Conservation (phyloP, 2,797 vertebrate genomes). For the Channallabes apus region DNA sequence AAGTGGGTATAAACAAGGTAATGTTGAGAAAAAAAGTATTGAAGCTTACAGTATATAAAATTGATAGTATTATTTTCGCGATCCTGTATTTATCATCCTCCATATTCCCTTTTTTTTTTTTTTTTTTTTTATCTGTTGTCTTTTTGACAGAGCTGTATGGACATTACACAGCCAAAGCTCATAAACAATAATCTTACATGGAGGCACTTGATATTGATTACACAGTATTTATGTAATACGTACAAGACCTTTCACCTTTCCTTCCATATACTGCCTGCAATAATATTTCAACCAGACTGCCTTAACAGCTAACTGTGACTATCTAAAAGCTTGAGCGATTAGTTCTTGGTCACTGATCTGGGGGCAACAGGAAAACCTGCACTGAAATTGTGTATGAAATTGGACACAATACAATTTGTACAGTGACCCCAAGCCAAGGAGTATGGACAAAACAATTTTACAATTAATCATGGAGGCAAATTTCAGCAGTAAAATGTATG, state of each 20-base stretch:
- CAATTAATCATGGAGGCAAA: background rate
- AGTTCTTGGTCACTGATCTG: background rate
- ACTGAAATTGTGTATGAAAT: background rate
- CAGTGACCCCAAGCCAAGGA: background rate
- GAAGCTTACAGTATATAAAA: background rate
- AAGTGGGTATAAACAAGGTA: background rate
- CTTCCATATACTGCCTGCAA: background rate
- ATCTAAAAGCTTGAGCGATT: background rate
- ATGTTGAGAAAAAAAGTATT: background rate
- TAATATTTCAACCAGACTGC: background rate
- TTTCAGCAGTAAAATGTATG: background rate
- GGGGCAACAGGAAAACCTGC: background rate
- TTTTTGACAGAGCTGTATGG: background rate
- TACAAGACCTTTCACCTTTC: conserved; percentile 6
- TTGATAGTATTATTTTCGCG: background rate
- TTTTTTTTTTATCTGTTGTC: background rate
- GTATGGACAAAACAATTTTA: background rate
- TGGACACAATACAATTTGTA: background rate
- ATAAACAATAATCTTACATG: background rate
- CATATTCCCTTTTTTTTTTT: no score
- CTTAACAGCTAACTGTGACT: background rate
- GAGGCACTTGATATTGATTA: background rate
- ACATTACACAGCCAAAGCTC: background rate
- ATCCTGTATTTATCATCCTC: background rate
- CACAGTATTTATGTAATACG: background rate